Conservation (phyloP, 64 coral and sea anemone species). For the Montipora cactus region DNA sequence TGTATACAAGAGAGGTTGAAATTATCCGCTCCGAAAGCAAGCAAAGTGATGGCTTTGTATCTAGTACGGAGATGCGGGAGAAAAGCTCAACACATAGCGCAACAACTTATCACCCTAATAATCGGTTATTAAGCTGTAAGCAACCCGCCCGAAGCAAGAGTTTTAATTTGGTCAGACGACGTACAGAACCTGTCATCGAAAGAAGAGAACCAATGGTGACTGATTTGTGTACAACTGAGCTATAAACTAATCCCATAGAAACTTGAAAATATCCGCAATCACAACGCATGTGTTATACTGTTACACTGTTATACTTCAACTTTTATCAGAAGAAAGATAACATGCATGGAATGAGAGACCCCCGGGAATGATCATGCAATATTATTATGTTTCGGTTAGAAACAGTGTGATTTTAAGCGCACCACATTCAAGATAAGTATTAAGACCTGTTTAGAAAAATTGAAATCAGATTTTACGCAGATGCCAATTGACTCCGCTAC, state of each 20-base stretch:
- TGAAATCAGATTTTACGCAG: conserved; percentile 12
- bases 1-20: background rate
- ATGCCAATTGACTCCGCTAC: background rate
- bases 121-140: background rate
- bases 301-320: background rate
- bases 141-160: conserved; percentile 18
- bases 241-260: conserved; percentile 18
- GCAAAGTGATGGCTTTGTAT: background rate
- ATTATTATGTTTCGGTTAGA: background rate
- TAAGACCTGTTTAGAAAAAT: background rate
- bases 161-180: conserved; percentile 7
- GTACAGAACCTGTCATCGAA: conserved; percentile 22
- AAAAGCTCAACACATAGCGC: background rate
- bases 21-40: background rate
- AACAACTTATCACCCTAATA: background rate
- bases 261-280: too few species aligned
- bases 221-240: conserved; percentile 46
- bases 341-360: background rate
- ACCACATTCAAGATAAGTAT: conserved; percentile 22
- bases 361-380: conserved; percentile 4
- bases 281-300: background rate
- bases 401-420: conserved; percentile 5
- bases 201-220: conserved; percentile 13
- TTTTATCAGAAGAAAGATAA: background rate
- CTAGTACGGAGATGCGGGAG: conserved; percentile 4